Base-by-base conservation (phyloP, 2,797 vertebrate species). In the Phrynocephalus vlangalii region DNA sequence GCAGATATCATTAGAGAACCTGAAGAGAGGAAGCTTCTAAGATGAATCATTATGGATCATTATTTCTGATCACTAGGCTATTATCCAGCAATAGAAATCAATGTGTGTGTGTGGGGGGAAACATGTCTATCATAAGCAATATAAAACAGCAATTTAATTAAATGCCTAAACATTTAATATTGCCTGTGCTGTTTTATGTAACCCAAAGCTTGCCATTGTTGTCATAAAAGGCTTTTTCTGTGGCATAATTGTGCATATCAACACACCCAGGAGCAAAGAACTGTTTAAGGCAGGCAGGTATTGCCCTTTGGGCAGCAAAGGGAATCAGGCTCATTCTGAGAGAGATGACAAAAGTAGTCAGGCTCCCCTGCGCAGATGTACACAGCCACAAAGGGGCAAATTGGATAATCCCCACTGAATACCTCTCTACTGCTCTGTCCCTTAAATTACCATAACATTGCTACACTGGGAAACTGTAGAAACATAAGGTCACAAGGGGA, bases 241-340 rank as follows among this genome's bases (percentile, higher is more conserved):
- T 81, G 70, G 52, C 26, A 66, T 26, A 76, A 82, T 82, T 67
- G 76, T 68, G 15, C 76, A 76, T 18, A 38, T 10, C n/a, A 72
- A 28, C 68, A 80, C 33, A 56, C 77, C 28, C 7, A 48, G 85
- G 63, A 63, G 50, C 76, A 87, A 70, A 9, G 16, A 78, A 82
- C 70, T 76, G 28, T 71, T 33, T 84, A 63, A 88, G 50, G 56
- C 38, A 87, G 48, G n/a, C 48, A 77, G 72, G 44, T 68, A 52
- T 28, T 6, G 22, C 20, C 44, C 18, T 71, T 33, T 63, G 28
- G 66, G 75, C 60, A 84, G 52, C 67, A 63, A 71, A 15, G 56
- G 26, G 18, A 84, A 72, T 60, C 52, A 72, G 50, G 50, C 18
- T 48, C 68, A 83, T 63, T 84, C 68, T 78, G 63, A 72, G 13